Conservation (phyloP, 2,888 invertebrate genomes). For the Suillia variegata region DNA sequence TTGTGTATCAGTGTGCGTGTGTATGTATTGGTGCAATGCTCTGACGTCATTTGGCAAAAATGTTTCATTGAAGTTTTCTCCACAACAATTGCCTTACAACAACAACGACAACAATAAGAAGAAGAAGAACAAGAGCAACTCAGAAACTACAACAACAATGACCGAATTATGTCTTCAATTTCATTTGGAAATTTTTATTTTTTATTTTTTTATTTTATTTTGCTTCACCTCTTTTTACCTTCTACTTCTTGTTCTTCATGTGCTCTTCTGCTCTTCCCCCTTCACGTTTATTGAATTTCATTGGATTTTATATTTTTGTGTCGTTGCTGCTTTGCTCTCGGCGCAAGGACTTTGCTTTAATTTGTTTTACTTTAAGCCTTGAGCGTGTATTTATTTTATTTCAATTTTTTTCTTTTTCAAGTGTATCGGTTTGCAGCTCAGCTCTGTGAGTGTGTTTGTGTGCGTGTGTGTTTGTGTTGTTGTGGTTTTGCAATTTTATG, state of each 20-base stretch:
- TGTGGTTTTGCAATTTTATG: background rate
- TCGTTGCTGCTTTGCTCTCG: no score
- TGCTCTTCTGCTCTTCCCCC: no score
- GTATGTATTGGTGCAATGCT: background rate
- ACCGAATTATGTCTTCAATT: background rate
- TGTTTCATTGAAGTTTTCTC: constrained; percentile 8
- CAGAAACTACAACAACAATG: constrained; percentile 1
- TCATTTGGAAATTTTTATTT: background rate
- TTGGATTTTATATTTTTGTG: no score
- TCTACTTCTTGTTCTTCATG: no score
- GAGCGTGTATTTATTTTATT: background rate
- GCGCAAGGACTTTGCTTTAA: constrained; percentile 1
- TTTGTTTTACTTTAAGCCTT: background rate
- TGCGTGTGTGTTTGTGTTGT: background rate
- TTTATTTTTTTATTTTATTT: background rate
- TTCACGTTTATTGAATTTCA: no score
- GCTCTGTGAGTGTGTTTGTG: background rate
- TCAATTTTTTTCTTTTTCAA: no score
- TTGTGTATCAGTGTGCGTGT: constrained; percentile 1
- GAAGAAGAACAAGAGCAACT: no score
- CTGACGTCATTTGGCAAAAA: constrained; percentile 10
- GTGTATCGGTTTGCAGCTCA: background rate
- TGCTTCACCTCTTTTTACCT: no score
- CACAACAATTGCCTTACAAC: background rate
- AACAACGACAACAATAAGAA: no score